Conservation (phyloP, 92 coral and sea anemone species). For the Virgularia gustaviana region DNA sequence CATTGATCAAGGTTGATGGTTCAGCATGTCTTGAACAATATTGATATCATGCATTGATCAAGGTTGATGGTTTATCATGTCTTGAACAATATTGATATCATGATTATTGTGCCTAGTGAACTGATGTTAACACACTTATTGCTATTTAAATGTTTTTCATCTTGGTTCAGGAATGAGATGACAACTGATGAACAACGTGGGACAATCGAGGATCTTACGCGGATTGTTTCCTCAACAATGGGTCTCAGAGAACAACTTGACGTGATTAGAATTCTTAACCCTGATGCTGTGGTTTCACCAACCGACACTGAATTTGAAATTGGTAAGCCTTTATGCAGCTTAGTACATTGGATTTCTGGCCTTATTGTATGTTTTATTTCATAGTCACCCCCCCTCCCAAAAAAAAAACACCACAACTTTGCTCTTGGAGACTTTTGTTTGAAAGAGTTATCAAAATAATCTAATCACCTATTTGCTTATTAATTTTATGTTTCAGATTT, state of each 20-base stretch:
- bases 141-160: not conserved
- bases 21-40: too few relatives aligned
- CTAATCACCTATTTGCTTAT: not conserved
- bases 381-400: too few relatives aligned
- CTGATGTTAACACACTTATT: not conserved
- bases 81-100: too few relatives aligned
- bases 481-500: constrained; percentile 55
- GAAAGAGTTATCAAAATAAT: not conserved
- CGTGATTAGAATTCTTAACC: constrained; percentile 86
- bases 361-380: too few relatives aligned
- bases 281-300: constrained; percentile 77
- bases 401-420: too few relatives aligned
- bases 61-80: too few relatives aligned
- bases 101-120: too few relatives aligned
- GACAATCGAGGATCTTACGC: constrained; percentile 81
- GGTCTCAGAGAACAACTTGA: constrained; percentile 92
- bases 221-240: constrained; percentile 79
- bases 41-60: too few relatives aligned
- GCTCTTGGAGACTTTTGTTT: not conserved
- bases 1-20: too few relatives aligned
- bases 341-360: too few relatives aligned
- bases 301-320: constrained; percentile 96
- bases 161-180: constrained; percentile 72
- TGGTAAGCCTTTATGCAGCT: constrained; percentile 41
- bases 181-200: constrained; percentile 73